Conservation (phyloP, 2,797 vertebrate genomes). For the Eurystomus glaucurus region DNA sequence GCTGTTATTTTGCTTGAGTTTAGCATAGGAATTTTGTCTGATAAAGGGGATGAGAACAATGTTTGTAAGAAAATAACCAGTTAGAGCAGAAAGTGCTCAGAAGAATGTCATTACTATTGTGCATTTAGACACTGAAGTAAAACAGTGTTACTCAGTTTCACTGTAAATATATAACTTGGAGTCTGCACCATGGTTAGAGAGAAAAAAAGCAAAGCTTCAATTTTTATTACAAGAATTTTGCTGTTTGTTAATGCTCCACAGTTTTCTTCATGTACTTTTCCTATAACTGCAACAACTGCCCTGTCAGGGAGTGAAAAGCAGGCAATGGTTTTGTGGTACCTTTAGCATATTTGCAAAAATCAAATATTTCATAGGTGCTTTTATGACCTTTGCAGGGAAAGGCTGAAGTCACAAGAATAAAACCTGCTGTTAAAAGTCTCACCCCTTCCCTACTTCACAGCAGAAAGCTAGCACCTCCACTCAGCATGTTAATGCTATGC, state of each 20-base stretch:
- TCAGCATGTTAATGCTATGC: not conserved
- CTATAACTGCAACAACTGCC: not conserved
- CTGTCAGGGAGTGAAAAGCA: not conserved
- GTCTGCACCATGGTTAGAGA: not conserved
- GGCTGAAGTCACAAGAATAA: slow-evolving; percentile 8
- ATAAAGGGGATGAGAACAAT: not conserved
- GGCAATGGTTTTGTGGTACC: not conserved
- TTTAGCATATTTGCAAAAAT: slow-evolving; percentile 4
- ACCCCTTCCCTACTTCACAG: not conserved
- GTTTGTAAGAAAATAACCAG: not conserved
- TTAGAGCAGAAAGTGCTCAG: not conserved
- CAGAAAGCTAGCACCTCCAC: not conserved
- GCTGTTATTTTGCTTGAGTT: not conserved
- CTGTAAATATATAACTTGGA: not conserved
- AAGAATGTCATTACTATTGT: not conserved
- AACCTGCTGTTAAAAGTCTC: not conserved
- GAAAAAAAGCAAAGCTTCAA: not conserved
- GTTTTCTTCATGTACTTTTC: not conserved
- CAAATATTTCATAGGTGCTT: slow-evolving; percentile 28
- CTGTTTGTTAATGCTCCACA: not conserved
- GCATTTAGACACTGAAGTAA: not conserved
- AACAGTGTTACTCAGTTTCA: not conserved
- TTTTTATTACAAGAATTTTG: not conserved
- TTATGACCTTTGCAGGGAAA: slow-evolving; percentile 4
- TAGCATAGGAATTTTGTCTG: not conserved